These are phyloP conservation scores for Athalia circularis DNA, from an alignment of 2,888 invertebrate genomes.

Conservation along the genomic window DNA sequence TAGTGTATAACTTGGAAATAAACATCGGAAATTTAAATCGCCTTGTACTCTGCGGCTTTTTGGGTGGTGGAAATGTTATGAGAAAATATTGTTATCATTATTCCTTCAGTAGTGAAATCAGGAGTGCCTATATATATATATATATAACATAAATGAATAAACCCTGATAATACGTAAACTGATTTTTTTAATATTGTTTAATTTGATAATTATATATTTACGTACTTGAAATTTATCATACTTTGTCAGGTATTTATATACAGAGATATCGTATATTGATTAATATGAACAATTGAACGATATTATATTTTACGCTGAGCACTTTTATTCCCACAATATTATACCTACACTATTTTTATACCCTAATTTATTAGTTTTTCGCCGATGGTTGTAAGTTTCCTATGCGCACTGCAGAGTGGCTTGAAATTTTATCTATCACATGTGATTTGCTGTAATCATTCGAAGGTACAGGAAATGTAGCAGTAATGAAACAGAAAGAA, in stretches of 20 bases:
- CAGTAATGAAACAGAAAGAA: not conserved
- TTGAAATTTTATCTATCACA: not conserved
- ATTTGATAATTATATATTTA: too few relatives aligned
- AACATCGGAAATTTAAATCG: not conserved
- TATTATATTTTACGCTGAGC: not conserved
- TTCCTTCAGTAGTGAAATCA: constrained; percentile 1
- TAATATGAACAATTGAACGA: not conserved
- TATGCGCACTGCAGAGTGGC: not conserved
- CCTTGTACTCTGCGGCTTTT: too few relatives aligned
- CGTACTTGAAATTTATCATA: too few relatives aligned
- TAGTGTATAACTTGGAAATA: too few relatives aligned
- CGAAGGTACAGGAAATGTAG: constrained; percentile 10
- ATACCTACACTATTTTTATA: not conserved
- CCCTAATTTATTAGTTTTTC: too few relatives aligned
- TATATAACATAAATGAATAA: too few relatives aligned
- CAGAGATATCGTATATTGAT: too few relatives aligned
- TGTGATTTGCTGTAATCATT: constrained; percentile 1
- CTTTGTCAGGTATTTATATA: too few relatives aligned
- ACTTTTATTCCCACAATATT: too few relatives aligned
- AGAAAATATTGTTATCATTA: constrained; percentile 12
- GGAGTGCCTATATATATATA: too few relatives aligned
- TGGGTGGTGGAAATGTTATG: constrained; percentile 27
- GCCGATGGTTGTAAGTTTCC: not conserved
- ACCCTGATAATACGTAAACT: too few relatives aligned
- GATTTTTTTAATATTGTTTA: too few relatives aligned